Percentiles rank a stretch among this genome's conserved stretches.
Evolutionary conservation across 2,888 invertebrate species (phyloP).

Genomic region (Acholoe squamosa): DNA sequence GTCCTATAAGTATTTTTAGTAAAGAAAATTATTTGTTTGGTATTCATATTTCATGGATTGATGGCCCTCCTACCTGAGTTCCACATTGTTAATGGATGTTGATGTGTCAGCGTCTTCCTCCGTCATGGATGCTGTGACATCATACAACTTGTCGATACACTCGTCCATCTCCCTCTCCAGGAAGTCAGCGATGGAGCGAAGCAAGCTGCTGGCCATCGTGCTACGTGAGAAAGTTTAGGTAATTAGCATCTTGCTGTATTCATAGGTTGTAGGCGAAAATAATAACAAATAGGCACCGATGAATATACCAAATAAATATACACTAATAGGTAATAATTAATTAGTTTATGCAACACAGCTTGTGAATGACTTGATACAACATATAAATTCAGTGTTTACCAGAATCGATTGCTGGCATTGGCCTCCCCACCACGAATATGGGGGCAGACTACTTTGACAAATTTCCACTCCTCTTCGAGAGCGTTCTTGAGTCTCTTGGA

Average conservation of each 20-base stretch:
- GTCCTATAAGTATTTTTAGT: no score
- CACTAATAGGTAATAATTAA: no score
- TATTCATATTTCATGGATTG: neutral
- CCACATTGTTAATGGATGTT: conserved; percentile 9
- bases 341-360: no score
- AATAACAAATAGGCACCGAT: no score
- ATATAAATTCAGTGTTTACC: conserved; percentile 80
- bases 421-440: conserved; percentile 90
- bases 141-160: conserved; percentile 80
- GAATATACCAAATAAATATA: no score
- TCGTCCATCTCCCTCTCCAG: conserved; percentile 84
- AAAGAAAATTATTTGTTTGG: neutral
- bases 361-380: no score
- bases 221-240: no score
- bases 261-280: no score
- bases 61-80: conserved; percentile 49
- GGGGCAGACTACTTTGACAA: conserved; percentile 90
- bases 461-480: conserved; percentile 94
- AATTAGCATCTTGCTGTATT: no score
- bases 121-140: conserved; percentile 70
- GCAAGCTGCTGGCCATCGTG: conserved; percentile 85
- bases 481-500: conserved; percentile 86
- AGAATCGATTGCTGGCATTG: conserved; percentile 90
- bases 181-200: conserved; percentile 85
- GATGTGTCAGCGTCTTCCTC: conserved; percentile 40